Evolutionary conservation across 2,113 vertebrate species (phyloP), one percentile per base, ranked within the genome.

Genomic region (Trinectes maculatus): DNA sequence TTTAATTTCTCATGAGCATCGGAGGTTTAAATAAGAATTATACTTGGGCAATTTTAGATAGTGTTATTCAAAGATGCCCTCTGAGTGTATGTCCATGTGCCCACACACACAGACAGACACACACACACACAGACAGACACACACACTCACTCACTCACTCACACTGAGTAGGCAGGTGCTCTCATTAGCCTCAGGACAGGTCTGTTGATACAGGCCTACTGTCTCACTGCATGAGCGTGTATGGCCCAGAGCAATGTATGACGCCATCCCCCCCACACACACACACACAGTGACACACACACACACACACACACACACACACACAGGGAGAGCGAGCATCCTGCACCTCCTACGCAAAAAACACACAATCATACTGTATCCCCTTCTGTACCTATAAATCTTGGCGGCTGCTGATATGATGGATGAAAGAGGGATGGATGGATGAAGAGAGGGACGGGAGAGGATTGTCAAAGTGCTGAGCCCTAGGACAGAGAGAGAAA

Each of bases 1-100:
- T 87, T 86, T 79, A 83, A 89, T 85, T 79, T 63, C 44, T 46
- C 66, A 78, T 86, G 42, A 71, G 54, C 44, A 56, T 78, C 57
- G 52, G 11, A 46, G 37, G 25, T 28, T 5, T 47, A 19, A 76
- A 64, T 71, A 46, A 51, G 18, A 65, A 55, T 36, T 57, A 28
- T 22, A 39, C 62, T 26, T 58, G 16, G 22, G 33, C 37, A 7
- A 47, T 55, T 52, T 63, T 11, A 63, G 57, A 8, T n/a, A 55
- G 36, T 67, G 0, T 0, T 52, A 10, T 25, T 78, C 19, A 55
- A 19, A 33, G 66, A 29, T 6, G 16, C 3, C 6, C 11, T 28
- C 37, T 55, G 31, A 56, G 36, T 52, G 16, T 28, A 47, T 33
- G 12, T 8, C 4, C 29, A 31, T 31, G 29, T 31, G 29, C 29